Evolutionary conservation across 1,140 invertebrate species (phyloP).

Genomic region (Oppia nitens): DNA sequence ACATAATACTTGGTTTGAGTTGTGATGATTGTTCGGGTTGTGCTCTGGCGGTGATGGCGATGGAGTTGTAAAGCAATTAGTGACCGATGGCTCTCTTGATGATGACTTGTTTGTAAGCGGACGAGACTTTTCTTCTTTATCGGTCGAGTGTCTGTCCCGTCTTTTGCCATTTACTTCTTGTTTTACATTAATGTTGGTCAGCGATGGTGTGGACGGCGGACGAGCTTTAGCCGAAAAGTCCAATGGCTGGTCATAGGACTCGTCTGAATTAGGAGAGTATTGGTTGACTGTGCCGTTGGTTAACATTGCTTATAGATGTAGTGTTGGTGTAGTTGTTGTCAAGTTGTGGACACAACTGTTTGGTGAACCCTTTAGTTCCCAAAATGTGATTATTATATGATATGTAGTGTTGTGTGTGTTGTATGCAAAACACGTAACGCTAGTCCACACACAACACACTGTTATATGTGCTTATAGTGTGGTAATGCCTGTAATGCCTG

Average conservation of each 20-base stretch:
- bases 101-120: neutral
- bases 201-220: neutral
- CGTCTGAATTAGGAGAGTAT: neutral
- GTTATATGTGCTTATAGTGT: no score
- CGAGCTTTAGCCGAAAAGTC: constrained; percentile 6
- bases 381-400: no score
- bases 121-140: neutral
- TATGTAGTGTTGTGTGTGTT: no score
- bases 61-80: neutral
- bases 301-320: no score
- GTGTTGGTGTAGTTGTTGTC: no score
- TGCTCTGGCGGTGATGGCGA: neutral
- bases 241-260: constrained; percentile 5
- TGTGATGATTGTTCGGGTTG: neutral
- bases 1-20: neutral
- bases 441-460: no score
- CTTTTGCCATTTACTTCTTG: no score
- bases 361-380: no score
- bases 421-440: no score
- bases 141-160: neutral
- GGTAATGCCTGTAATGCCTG: no score
- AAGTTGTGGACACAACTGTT: no score
- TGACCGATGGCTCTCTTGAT: neutral
- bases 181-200: neutral
- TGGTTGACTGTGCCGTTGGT: neutral